phyloP scores from a whole-genome alignment of 2,888 invertebrate genomes.

The Chromoteleia sp. region DNA sequence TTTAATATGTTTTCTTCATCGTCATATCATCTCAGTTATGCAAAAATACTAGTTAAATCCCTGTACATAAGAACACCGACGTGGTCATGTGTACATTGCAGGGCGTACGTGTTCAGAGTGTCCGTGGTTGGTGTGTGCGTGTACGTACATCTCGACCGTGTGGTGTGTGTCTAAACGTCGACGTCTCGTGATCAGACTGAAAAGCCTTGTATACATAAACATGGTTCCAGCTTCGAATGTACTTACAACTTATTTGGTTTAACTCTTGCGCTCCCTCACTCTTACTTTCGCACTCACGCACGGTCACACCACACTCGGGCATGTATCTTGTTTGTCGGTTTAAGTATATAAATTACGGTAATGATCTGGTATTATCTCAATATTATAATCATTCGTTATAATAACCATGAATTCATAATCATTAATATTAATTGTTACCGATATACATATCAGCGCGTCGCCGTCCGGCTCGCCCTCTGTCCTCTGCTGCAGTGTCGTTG shows the following conservation, averaged over 20 bases:
- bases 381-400: slow-evolving; percentile 76
- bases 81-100: slow-evolving; percentile 68
- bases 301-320: slow-evolving; percentile 67
- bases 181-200: slow-evolving; percentile 71
- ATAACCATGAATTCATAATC: slow-evolving; percentile 70
- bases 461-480: slow-evolving; percentile 31
- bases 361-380: slow-evolving; percentile 83
- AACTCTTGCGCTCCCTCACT: slow-evolving; percentile 74
- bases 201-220: slow-evolving; percentile 69
- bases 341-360: slow-evolving; percentile 85
- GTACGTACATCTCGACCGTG: slow-evolving; percentile 26
- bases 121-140: slow-evolving; percentile 3
- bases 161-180: slow-evolving; percentile 35
- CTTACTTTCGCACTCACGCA: neutral
- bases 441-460: slow-evolving; percentile 73
- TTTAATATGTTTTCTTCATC: too few relatives aligned
- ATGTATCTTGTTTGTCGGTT: slow-evolving; percentile 65
- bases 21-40: slow-evolving; percentile 77
- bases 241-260: slow-evolving; percentile 84
- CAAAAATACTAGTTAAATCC: slow-evolving; percentile 84
- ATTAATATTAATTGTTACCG: slow-evolving; percentile 81
- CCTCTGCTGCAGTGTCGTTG: neutral
- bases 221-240: slow-evolving; percentile 73
- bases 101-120: neutral
- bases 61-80: slow-evolving; percentile 82